Evolutionary conservation across 2,797 vertebrate genomes (phyloP), one percentile per base, ranked within the genome.

Genomic region (Acrossocheilus fasciatus): DNA sequence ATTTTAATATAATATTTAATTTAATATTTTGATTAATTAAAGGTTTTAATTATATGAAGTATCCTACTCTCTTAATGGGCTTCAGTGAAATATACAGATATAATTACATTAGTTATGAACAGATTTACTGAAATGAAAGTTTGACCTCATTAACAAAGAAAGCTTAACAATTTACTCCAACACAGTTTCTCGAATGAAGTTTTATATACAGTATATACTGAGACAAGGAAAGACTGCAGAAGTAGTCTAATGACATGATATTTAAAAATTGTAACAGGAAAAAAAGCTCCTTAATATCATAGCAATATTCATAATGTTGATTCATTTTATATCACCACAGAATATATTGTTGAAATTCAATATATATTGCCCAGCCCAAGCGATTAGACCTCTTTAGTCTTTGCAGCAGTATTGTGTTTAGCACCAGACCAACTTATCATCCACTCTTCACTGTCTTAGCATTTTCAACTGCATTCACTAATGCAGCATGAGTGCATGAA

Each of bases 401-500:
- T 84, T 82, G 43, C 79, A 64, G 69, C 80, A 64, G 20, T 64
- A 18, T 73, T 88, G 66, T 64, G 59, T 80, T 68, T 83, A 77
- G 89, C 77, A 70, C 64, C 14, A 30, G 76, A 81, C 36, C 62
- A 75, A 80, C 74, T 17, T 62, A 8, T 52, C 76, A 43, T 69
- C 62, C n/a, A 45, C 20, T 23, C 34, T 79, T 69, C 43, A 76
- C 39, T 34, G 20, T 20, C 64, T 76, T 75, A 36, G 45, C 23
- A 3, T 70, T 85, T 74, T 86, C 69, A 64, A 45, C 70, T 64
- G 10, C 74, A 45, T 80, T 70, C 43, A 52, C 59, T 77, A 82
- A 54, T 77, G 64, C 57, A 68, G 78, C 41, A 70, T 81, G 90
- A 88, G 84, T 93, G 96, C 97, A 96, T 97, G 96, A 95, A 86